Percentiles rank a stretch among this genome's conserved stretches.
phyloP scores from a whole-genome alignment of 2,113 vertebrate species.

The Odontophorus gujanensis region DNA sequence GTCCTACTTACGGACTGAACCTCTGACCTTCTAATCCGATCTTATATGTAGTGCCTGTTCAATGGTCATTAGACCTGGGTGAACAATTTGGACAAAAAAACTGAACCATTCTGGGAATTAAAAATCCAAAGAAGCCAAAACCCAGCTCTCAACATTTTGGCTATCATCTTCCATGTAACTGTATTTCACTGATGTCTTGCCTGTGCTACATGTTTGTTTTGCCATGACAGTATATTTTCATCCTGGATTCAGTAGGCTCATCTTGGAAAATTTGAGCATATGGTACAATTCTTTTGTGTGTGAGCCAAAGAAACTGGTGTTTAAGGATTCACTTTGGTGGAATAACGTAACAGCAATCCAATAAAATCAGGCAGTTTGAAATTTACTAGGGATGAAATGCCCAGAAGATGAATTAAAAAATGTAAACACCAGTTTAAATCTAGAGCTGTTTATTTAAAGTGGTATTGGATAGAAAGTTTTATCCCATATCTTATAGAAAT shows the following conservation, averaged over 20 bases:
- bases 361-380: neutral
- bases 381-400: neutral
- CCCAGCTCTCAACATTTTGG: neutral
- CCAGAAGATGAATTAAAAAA: neutral
- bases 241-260: neutral
- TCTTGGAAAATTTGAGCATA: neutral
- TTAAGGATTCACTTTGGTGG: neutral
- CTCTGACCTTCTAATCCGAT: slow-evolving; percentile 76
- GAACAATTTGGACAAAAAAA: slow-evolving; percentile 63
- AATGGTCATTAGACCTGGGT: slow-evolving; percentile 71
- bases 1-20: slow-evolving; percentile 67
- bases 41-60: slow-evolving; percentile 67
- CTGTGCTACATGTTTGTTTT: neutral
- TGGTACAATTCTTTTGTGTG: neutral
- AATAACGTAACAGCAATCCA: neutral
- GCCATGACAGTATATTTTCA: neutral
- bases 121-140: slow-evolving; percentile 51
- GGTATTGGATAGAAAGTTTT: neutral
- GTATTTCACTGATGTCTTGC: neutral
- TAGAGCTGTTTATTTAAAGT: neutral
- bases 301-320: neutral
- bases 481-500: neutral
- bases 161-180: neutral
- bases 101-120: slow-evolving; percentile 34
- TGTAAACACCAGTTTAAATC: neutral